Base-by-base conservation (phyloP, 2,797 vertebrate genomes). In the Falco concolor region DNA sequence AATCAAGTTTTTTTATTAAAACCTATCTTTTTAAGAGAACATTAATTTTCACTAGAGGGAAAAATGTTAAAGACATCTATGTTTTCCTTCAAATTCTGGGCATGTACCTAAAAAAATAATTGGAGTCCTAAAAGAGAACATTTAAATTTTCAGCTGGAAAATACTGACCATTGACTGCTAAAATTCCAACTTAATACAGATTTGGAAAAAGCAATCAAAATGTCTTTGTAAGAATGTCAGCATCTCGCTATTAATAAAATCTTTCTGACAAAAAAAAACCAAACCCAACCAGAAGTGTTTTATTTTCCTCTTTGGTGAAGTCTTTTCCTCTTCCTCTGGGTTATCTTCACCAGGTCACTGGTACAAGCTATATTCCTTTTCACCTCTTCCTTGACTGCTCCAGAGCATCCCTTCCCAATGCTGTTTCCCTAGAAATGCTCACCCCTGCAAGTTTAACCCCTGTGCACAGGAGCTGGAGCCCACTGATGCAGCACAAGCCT, bases 401-500 rank as follows among this genome's bases (percentile, higher is more conserved):
- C 32, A 45, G 24, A 15, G 13, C 13, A 64, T 36, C 30, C 30
- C 13, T 61, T 73, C 25, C 32, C 21, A 61, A 1, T 47, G 64
- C 19, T 42, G 9, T n/a, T 91, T 61, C 40, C 32, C 32, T 68
- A 56, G 32, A 25, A 69, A 47, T 40, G n/a, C 18, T 68, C 40
- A 50, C 3, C 21, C 16, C 25, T 72, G 30, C 9, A 52, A 16
- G 34, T 67, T 32, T 50, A 42, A 10, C 13, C 54, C 38, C 38
- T 12, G 32, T 3, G 1, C 16, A 5, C 22, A 30, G 47, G 49
- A 56, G 22, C 12, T 36, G 32, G 25, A 69, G 47, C 40, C 16
- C 56, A 32, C 40, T 0, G 0, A 19, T 16, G 23, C 32, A 77
- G 34, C 59, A 68, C 0, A 3, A 69, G 11, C 42, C 38, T 61